Evolutionary conservation across 2,797 vertebrate genomes (phyloP), one percentile per base, ranked within the genome.

Genomic region (Pristis pectinata): DNA sequence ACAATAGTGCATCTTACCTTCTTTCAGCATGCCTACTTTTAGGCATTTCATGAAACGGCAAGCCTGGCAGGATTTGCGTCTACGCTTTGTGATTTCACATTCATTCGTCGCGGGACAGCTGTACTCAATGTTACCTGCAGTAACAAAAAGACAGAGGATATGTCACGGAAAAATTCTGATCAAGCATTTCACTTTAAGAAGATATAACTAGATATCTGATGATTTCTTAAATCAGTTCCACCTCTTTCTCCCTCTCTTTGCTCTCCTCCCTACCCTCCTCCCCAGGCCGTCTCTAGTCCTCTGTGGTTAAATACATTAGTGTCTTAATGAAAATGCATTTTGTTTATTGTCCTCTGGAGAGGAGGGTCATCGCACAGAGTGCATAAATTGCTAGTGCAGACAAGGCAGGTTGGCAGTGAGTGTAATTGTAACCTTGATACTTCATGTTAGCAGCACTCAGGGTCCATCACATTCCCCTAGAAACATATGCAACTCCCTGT

Each of bases 21-120:
- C 99, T 96, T 99, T 99, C 98, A 99, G 98, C 99, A 99, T 99
- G 96, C 99, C 99, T 95, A 99, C 99, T 96, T 98, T 99, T 96
- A 99, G 98, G 98, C 99, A 99, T 97, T 99, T 99, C 99, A 99
- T 99, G 97, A 99, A 99, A 97, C 98, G 99, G 97, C 99, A 99
- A 95, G 99, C 99, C 97, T 99, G 99, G 98, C 99, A 99, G 91
- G 99, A 99, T 97, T 99, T 99, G 97, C 99, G 98, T 98, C 99
- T 98, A 96, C 99, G 98, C 97, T 99, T 99, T 95, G 99, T 99
- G 97, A 99, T 99, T 97, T 99, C 99, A 96, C 99, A 99, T 97
- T 99, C 99, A 53, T 99, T 99, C 6, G 98, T 99, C 96, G 99
- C 99, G 24, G 99, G 99, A 97, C 99, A 99, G 98, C 99, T 99